phyloP scores from a whole-genome alignment of 1,140 invertebrate species.

The Bursaphelenchus mucronatus region DNA sequence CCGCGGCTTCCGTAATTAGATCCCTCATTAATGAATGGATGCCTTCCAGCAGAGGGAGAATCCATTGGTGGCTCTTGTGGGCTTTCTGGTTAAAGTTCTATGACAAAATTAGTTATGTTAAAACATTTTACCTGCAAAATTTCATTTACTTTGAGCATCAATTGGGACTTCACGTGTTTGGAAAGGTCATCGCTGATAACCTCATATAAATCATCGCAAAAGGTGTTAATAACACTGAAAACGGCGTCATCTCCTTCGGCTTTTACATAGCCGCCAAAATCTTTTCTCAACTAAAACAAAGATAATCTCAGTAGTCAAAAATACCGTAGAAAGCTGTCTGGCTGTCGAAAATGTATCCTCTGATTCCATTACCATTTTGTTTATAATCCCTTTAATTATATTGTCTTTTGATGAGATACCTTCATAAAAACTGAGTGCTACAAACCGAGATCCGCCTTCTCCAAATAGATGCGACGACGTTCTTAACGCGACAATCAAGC shows the following conservation, averaged over 20 bases:
- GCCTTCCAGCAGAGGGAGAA: constrained; percentile 43
- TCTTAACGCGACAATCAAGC: constrained; percentile 21
- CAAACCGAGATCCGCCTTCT: constrained; percentile 36
- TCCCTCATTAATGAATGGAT: constrained; percentile 40
- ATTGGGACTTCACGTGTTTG: constrained; percentile 44
- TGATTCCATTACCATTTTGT: constrained; percentile 28
- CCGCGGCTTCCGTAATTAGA: constrained; percentile 38
- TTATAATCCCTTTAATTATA: constrained; percentile 23
- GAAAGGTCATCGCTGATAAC: constrained; percentile 46
- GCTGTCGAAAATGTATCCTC: constrained; percentile 41
- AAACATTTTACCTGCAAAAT: constrained; percentile 38
- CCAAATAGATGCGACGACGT: constrained; percentile 39
- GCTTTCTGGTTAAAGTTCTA: constrained; percentile 25
- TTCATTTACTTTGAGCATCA: constrained; percentile 39
- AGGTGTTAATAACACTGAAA: background rate
- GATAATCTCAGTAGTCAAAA: constrained; percentile 1
- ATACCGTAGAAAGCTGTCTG: constrained; percentile 39
- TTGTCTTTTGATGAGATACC: constrained; percentile 43
- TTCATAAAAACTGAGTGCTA: constrained; percentile 41
- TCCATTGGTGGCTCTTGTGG: constrained; percentile 42
- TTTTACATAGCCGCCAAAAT: constrained; percentile 41
- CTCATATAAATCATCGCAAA: constrained; percentile 23
- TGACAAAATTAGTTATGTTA: background rate
- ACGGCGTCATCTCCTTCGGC: constrained; percentile 36
- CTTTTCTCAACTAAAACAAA: constrained; percentile 37